These are phyloP conservation scores for Drosophila virilis DNA, from an alignment of 1,140 invertebrate species.

Conservation along the genomic window DNA sequence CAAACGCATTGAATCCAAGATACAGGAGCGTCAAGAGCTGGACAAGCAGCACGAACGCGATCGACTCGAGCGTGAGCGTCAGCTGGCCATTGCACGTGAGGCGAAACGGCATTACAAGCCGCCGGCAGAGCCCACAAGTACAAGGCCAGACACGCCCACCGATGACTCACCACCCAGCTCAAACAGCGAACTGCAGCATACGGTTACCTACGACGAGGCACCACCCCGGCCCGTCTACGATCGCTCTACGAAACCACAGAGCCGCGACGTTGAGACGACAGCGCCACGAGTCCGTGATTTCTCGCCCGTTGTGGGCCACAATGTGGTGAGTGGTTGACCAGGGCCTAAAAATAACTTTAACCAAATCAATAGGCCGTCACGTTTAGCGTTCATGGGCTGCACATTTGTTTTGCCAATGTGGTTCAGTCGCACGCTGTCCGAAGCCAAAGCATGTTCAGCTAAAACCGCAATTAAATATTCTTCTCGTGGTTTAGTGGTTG, in stretches of 20 bases:
- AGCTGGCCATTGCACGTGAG: slow-evolving; percentile 76
- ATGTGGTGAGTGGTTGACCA: slow-evolving; percentile 56
- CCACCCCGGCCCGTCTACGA: slow-evolving; percentile 86
- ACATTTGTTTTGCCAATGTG: slow-evolving; percentile 9
- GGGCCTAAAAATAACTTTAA: slow-evolving; percentile 47
- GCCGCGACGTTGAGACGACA: slow-evolving; percentile 48
- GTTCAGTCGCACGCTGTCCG: slow-evolving; percentile 57
- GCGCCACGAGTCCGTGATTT: slow-evolving; percentile 85
- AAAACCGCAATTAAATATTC: slow-evolving; percentile 37
- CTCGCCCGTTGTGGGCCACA: slow-evolving; percentile 87
- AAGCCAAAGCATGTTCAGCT: slow-evolving; percentile 68
- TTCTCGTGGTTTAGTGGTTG: slow-evolving; percentile 34
- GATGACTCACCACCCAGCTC: slow-evolving; percentile 5
- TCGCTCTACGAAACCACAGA: slow-evolving; percentile 87
- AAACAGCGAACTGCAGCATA: background rate
- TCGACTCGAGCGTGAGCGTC: slow-evolving; percentile 84
- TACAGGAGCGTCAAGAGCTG: slow-evolving; percentile 82
- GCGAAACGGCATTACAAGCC: slow-evolving; percentile 74
- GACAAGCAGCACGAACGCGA: slow-evolving; percentile 84
- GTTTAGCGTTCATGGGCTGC: slow-evolving; percentile 47
- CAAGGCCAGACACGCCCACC: background rate
- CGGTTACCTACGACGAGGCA: background rate
- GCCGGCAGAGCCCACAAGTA: background rate
- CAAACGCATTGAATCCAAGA: slow-evolving; percentile 80
- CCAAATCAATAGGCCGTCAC: slow-evolving; percentile 72